A percentile compares a stretch with the other conserved stretches of the same genome.
Conservation (phyloP, 2,888 invertebrate species). For the Melinopterus prodromus region DNA sequence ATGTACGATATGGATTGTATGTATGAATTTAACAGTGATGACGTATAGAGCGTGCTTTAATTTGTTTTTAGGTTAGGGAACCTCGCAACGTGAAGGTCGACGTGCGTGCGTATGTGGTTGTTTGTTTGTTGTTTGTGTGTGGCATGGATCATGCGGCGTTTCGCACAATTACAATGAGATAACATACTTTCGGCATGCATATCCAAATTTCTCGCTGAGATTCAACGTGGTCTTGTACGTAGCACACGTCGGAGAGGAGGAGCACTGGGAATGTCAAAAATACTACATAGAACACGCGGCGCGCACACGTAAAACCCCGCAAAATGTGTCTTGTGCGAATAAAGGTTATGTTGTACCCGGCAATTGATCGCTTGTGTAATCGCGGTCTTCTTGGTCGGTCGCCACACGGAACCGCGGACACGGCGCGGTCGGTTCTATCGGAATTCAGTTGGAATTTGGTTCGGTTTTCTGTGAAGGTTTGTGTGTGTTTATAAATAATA, state of each 20-base stretch:
- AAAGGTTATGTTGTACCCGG: conserved; percentile 16
- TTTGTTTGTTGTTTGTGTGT: background rate
- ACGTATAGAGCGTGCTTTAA: conserved; percentile 8
- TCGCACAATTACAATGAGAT: conserved; percentile 16
- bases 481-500: conserved; percentile 25
- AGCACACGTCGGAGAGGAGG: background rate
- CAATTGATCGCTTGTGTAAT: conserved; percentile 5
- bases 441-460: conserved; percentile 4
- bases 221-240: conserved; percentile 32
- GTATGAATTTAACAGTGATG: background rate
- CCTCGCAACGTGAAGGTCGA: background rate
- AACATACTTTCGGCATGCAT: conserved; percentile 49
- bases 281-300: background rate
- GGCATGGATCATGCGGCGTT: background rate
- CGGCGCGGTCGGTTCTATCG: conserved; percentile 18
- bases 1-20: background rate
- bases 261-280: background rate
- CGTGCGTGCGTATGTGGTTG: background rate
- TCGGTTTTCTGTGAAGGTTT: conserved; percentile 21
- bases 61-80: conserved; percentile 15
- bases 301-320: background rate
- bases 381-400: conserved; percentile 8
- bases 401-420: conserved; percentile 7
- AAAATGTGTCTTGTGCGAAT: background rate
- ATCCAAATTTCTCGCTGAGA: conserved; percentile 49